Conservation (phyloP, 2,888 invertebrate genomes). For the Hirtodrosophila cameraria region DNA sequence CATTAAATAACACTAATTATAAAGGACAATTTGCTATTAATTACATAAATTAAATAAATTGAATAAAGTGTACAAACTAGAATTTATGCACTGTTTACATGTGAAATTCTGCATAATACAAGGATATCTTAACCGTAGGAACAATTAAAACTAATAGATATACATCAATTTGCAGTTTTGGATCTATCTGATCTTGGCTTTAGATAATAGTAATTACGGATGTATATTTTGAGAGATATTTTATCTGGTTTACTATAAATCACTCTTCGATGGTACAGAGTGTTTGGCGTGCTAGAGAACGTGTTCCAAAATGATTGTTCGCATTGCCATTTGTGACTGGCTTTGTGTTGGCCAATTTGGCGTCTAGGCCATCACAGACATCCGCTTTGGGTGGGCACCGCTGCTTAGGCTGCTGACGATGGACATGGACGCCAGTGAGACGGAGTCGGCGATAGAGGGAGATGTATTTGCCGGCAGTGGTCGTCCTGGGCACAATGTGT, state of each 20-base stretch:
- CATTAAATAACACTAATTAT: too few relatives aligned
- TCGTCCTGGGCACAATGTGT: slow-evolving; percentile 92
- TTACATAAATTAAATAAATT: not conserved
- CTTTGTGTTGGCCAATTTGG: slow-evolving; percentile 38
- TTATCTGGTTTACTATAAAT: not conserved
- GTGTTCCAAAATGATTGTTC: slow-evolving; percentile 57
- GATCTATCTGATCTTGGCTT: not conserved
- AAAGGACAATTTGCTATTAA: not conserved
- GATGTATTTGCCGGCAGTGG: slow-evolving; percentile 93
- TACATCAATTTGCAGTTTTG: too few relatives aligned
- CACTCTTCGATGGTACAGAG: slow-evolving; percentile 81
- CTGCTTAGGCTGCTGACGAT: slow-evolving; percentile 76
- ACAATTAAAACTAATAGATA: slow-evolving; percentile 30
- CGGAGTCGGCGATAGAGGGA: slow-evolving; percentile 91
- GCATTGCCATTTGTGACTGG: slow-evolving; percentile 37
- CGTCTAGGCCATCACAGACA: slow-evolving; percentile 37
- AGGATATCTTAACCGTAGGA: slow-evolving; percentile 24
- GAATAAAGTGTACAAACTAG: not conserved
- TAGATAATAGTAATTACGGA: not conserved
- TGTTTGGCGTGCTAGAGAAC: slow-evolving; percentile 61
- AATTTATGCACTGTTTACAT: not conserved
- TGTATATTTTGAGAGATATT: too few relatives aligned
- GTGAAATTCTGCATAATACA: slow-evolving; percentile 6
- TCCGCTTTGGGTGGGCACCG: slow-evolving; percentile 30
- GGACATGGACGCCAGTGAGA: slow-evolving; percentile 85